Evolutionary conservation across 2,113 vertebrate species (phyloP).

Genomic region (Muntiacus reevesi): DNA sequence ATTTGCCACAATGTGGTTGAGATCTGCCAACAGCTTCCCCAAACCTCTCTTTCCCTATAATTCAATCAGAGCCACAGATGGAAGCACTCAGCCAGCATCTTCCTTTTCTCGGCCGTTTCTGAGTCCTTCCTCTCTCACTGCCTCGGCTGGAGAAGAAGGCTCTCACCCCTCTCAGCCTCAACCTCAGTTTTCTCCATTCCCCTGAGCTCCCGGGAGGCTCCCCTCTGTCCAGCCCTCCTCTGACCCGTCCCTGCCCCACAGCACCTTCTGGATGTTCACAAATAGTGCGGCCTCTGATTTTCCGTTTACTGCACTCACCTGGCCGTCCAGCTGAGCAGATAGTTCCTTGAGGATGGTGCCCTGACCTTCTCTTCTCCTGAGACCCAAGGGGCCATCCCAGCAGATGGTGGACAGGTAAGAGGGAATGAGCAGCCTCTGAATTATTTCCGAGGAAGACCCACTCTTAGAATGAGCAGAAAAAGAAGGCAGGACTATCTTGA

Average conservation of each 20-base stretch:
- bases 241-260: not conserved
- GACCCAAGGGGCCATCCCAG: no score
- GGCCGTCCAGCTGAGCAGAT: fast-evolving
- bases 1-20: conserved; percentile 43
- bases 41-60: conserved; percentile 7
- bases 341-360: fast-evolving
- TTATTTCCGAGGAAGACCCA: not conserved
- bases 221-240: not conserved
- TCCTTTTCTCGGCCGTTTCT: not conserved
- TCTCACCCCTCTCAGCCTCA: not conserved
- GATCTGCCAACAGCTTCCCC: conserved; percentile 48
- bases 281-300: fast-evolving
- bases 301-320: not conserved
- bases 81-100: conserved; percentile 20
- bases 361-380: not conserved
- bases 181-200: no score
- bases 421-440: not conserved
- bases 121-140: not conserved
- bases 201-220: not conserved
- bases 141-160: not conserved
- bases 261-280: not conserved
- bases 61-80: conserved; percentile 52
- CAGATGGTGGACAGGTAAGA: not conserved
- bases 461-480: not conserved
- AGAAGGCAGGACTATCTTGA: not conserved